Percentiles rank a stretch among this genome's conserved stretches.
Evolutionary conservation across 2,888 invertebrate species (phyloP).

Genomic region (Laothoe populi): DNA sequence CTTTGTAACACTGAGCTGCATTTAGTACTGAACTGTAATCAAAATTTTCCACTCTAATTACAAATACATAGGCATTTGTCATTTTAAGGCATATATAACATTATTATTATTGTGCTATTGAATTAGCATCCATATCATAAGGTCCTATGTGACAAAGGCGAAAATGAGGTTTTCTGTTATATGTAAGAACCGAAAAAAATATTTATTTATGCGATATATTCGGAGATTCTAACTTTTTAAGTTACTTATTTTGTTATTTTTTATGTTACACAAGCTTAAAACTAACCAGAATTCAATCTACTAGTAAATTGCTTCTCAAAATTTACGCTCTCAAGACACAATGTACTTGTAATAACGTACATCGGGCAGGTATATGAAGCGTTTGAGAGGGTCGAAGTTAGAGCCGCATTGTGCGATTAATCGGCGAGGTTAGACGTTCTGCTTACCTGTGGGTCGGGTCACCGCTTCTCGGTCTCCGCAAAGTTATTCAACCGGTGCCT

Average conservation of each 20-base stretch:
- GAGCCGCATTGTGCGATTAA: slow-evolving; percentile 9
- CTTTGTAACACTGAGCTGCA: too few relatives aligned
- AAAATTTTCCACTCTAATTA: not conserved
- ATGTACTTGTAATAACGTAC: not conserved
- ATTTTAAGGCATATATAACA: slow-evolving; percentile 9
- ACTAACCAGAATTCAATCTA: not conserved
- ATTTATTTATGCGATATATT: too few relatives aligned
- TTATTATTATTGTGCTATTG: slow-evolving; percentile 4
- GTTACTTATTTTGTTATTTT: too few relatives aligned
- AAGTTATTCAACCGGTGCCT: slow-evolving; percentile 6
- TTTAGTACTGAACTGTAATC: not conserved
- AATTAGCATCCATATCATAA: not conserved
- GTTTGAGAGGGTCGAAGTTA: slow-evolving; percentile 10
- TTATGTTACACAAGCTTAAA: not conserved
- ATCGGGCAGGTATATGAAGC: not conserved
- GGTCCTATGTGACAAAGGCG: slow-evolving; percentile 11
- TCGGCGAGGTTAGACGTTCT: slow-evolving; percentile 2
- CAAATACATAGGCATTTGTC: not conserved
- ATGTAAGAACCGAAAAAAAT: slow-evolving; percentile 5
- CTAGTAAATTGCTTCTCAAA: not conserved
- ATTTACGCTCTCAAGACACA: not conserved
- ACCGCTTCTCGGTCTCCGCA: not conserved
- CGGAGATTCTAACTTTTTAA: too few relatives aligned
- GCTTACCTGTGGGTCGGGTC: slow-evolving; percentile 12
- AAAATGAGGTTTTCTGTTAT: not conserved